Conservation (phyloP, 2,113 vertebrate genomes). For the Reinhardtius hippoglossoides region DNA sequence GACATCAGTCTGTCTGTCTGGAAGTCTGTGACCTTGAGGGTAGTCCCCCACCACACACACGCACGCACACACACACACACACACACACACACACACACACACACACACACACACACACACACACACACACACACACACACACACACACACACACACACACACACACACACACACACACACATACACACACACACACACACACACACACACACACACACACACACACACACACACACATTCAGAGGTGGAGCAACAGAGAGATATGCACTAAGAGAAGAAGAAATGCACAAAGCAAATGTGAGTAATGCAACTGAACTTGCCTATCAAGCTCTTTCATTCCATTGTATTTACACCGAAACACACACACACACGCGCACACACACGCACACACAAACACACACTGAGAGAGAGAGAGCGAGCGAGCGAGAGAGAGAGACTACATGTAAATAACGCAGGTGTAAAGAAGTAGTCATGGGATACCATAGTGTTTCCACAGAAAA, state of each 20-base stretch:
- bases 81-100: background rate
- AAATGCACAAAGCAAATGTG: slow-evolving; percentile 40
- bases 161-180: background rate
- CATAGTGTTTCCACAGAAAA: background rate
- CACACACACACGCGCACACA: background rate
- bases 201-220: background rate
- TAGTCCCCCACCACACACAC: background rate
- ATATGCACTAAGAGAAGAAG: background rate
- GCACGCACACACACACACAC: background rate
- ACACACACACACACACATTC: background rate
- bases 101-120: background rate
- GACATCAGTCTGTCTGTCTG: slow-evolving; percentile 34
- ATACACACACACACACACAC: background rate
- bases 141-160: background rate
- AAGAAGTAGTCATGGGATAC: background rate
- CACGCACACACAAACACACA: background rate
- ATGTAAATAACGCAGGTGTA: slow-evolving; percentile 30
- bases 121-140: background rate
- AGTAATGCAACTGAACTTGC: slow-evolving; percentile 68
- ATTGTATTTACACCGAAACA: slow-evolving; percentile 53
- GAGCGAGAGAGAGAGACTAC: background rate
- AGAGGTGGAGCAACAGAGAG: slow-evolving; percentile 30
- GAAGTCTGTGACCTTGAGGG: slow-evolving; percentile 73
- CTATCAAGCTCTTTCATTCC: slow-evolving; percentile 62
- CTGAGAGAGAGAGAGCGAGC: background rate